phyloP scores from a whole-genome alignment of 2,888 invertebrate genomes.

The Diogma glabrata region DNA sequence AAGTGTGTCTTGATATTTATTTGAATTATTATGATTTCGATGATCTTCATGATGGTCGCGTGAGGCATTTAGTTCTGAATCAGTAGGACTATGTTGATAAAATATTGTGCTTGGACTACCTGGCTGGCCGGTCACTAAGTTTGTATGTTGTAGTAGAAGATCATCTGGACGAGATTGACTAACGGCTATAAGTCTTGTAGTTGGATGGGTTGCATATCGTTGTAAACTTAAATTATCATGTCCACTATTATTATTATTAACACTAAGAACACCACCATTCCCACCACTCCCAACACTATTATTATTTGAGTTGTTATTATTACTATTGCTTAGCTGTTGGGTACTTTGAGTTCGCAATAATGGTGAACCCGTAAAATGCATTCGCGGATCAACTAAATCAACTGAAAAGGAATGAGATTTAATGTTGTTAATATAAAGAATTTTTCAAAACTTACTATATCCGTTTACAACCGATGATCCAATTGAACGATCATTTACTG shows the following conservation, averaged over 20 bases:
- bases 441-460: conserved; percentile 51
- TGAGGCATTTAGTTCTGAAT: conserved; percentile 19
- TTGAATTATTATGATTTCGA: conserved; percentile 39
- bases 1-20: conserved; percentile 53
- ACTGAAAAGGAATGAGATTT: conserved; percentile 22
- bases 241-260: conserved; percentile 24
- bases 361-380: conserved; percentile 32
- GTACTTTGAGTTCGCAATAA: conserved; percentile 26
- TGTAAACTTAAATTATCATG: conserved; percentile 24
- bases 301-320: not conserved
- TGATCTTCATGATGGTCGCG: conserved; percentile 18
- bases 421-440: not conserved
- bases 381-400: conserved; percentile 35
- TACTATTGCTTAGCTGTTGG: conserved; percentile 1
- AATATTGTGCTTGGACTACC: conserved; percentile 43
- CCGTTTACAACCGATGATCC: conserved; percentile 54
- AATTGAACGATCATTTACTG: conserved; percentile 23
- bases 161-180: conserved; percentile 30
- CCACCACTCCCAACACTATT: not conserved
- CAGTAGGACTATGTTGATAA: conserved; percentile 33
- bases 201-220: conserved; percentile 29
- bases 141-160: conserved; percentile 38
- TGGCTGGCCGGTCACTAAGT: conserved; percentile 38
- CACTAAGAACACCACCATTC: conserved; percentile 22
- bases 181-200: conserved; percentile 24